phyloP scores from a whole-genome alignment of 2,888 invertebrate genomes.

The Cephonodes hylas region DNA sequence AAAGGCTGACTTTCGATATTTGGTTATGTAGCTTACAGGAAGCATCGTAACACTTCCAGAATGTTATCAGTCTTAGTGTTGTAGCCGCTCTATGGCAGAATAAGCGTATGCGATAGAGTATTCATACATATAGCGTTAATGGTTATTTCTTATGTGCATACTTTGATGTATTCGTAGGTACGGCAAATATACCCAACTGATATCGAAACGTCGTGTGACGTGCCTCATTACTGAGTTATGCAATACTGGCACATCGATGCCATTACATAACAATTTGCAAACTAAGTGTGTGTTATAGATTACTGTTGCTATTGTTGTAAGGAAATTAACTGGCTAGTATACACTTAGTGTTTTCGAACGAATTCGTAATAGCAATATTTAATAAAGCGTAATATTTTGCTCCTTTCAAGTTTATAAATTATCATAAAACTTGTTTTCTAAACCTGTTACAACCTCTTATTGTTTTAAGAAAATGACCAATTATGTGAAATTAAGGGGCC shows the following conservation, averaged over 20 bases:
- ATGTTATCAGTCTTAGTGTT: conserved; percentile 2
- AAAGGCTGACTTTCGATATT: background rate
- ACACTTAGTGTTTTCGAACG: background rate
- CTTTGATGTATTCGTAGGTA: background rate
- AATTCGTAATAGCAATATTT: background rate
- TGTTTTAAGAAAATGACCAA: background rate
- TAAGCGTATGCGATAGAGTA: background rate
- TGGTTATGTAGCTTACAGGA: conserved; percentile 1
- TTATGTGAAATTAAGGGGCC: background rate
- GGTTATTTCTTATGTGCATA: background rate
- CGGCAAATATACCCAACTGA: conserved; percentile 17
- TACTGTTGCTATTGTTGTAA: conserved; percentile 4
- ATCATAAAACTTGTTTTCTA: background rate
- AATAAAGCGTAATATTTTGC: background rate
- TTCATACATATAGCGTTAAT: background rate
- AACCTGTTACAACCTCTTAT: background rate
- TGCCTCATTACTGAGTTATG: conserved; percentile 22
- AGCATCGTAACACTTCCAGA: conserved; percentile 13
- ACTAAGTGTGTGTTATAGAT: background rate
- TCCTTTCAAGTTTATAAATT: background rate
- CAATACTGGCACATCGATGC: conserved; percentile 27
- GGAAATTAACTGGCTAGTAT: background rate
- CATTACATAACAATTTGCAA: conserved; percentile 24
- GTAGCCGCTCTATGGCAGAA: background rate
- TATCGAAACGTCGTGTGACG: conserved; percentile 33